Base-by-base conservation (phyloP, 2,797 vertebrate species). In the Pseudopleuronectes americanus region DNA sequence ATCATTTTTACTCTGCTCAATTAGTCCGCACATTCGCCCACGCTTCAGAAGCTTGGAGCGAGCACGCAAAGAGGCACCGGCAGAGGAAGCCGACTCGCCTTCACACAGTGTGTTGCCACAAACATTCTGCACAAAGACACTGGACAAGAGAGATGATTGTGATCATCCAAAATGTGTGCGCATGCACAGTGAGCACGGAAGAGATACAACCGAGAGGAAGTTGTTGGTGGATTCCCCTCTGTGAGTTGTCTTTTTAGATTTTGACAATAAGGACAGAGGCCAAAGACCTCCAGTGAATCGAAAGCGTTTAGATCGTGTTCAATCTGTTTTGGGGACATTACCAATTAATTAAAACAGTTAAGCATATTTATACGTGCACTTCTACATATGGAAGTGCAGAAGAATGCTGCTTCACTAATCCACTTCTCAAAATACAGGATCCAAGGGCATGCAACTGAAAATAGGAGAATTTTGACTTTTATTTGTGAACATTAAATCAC, bases 1-100 rank as follows among this genome's bases (percentile, higher is more conserved):
- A 88, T 87, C 81, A 70, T 51, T 89, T 89, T 80, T 57, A 23
- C 69, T 87, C 55, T 38, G 57, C 67, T 80, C 81, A 86, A 71
- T 84, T 87, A 81, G 76, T 66, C 72, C 57, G 64, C 74, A 63
- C 84, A 81, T 79, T 85, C 68, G 73, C 23, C 57, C 76, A 49
- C 17, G 59, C 65, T 71, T 64, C 68, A 59, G 33, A 60, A 59
- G 59, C 65, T 47, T 49, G 57, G 58, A 66, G 55, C 13, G 53
- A 71, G 68, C 74, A 80, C 26, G 82, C 84, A 88, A 89, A 80
- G 85, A 89, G 78, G 65, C 69, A 21, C 78, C 16, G 61, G 49
- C 69, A 26, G 80, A 71, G 43, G 43, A 45, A 6, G 76, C 38
- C 17, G 58, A 53, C 47, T 64, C 21, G 43, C 19, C 33, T 57